phyloP scores from a whole-genome alignment of 2,113 vertebrate species.

The Malurus elegans region DNA sequence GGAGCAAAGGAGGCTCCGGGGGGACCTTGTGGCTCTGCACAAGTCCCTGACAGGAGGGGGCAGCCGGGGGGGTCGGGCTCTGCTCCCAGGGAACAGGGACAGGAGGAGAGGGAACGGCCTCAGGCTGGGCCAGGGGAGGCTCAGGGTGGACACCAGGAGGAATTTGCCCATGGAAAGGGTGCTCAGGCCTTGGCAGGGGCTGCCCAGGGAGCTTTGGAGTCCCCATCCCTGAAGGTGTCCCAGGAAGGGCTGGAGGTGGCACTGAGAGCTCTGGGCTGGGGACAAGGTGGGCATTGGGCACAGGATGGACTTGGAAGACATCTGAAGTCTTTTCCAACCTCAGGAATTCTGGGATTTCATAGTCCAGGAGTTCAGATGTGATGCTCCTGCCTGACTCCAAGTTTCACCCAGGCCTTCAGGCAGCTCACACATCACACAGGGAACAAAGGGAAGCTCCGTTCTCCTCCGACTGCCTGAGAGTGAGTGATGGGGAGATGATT shows the following conservation, averaged over 20 bases:
- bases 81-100: neutral
- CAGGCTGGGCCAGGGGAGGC: neutral
- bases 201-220: neutral
- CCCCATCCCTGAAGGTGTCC: neutral
- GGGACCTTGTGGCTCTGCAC: neutral
- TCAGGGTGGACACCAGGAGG: neutral
- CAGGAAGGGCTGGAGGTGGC: neutral
- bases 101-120: neutral
- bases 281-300: fast-evolving
- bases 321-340: neutral
- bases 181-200: neutral
- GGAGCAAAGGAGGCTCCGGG: neutral
- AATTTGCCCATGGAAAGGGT: neutral
- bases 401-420: neutral
- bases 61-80: neutral
- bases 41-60: neutral
- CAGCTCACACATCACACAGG: neutral
- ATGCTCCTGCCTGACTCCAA: neutral
- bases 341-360: neutral
- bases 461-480: neutral
- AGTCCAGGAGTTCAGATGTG: neutral
- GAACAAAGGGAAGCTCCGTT: neutral
- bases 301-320: fast-evolving
- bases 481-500: slow-evolving; percentile 34
- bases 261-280: neutral